Base-by-base conservation (phyloP, 2,888 invertebrate genomes). In the Notodonta ziczac region DNA sequence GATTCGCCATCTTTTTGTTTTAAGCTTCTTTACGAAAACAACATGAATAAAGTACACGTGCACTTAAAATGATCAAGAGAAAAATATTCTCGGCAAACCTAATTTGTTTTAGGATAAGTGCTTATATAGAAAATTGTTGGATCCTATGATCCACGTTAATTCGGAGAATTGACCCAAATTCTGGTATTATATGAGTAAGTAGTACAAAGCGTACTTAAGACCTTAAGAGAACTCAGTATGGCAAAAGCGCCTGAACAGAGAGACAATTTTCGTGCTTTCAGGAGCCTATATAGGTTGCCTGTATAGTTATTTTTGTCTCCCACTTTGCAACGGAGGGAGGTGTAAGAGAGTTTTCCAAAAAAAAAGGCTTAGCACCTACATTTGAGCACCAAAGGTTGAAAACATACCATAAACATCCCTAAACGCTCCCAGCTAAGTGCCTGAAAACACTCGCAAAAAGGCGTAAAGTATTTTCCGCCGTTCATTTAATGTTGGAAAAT, bases 1-100 rank as follows among this genome's bases (percentile, higher is more conserved):
- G 88, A 86, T 85, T 88, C 88, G 81, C 82, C 85, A 83, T 88
- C 87, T 91, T 91, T 89, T 90, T 90, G 87, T 91, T 89, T 86
- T 85, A 82, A 86, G 84, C 83, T 82, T 82, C 84, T 86, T 87
- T 84, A 70, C 73, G 79, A 83, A 83, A 84, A 85, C 82, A 80
- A 82, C 80, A 80, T 74, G 65, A 70, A 61, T 61, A 67, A 61
- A 24, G 62, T 73, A 73, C 73, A 62, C 68, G 70, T 66, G 70
- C 67, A 72, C 63, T 57, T 66, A 64, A 65, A 72, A 76, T 69
- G 61, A 62, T 69, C 60, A 60, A 63, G 58, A 70, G 58, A 72
- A 63, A 61, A 74, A 74, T 63, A 64, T 67, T 66, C 62, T 63
- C 14, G 5, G 60, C 60, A 55, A 66, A 63, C 62, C 57, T 72